Conservation (phyloP, 1,140 invertebrate genomes). For the Agraylea sexmaculata region DNA sequence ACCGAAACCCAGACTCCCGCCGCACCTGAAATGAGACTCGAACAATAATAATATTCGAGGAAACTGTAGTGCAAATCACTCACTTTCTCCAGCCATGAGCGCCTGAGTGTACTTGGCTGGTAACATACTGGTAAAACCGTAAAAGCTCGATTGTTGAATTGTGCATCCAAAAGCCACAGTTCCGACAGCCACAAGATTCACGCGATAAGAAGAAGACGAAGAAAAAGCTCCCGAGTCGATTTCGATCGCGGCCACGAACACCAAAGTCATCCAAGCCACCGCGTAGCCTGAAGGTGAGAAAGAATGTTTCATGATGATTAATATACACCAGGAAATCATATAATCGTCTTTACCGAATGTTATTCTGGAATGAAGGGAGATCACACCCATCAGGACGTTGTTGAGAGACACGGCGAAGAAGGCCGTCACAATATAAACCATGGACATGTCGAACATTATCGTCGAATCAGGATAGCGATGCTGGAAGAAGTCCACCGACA, state of each 20-base stretch:
- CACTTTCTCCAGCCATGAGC: conserved; percentile 89
- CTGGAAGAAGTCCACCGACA: conserved; percentile 84
- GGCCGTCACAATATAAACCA: conserved; percentile 78
- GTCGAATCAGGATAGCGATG: conserved; percentile 67
- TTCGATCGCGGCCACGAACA: conserved; percentile 74
- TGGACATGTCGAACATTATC: conserved; percentile 84
- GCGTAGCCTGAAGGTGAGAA: conserved; percentile 56
- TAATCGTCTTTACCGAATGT: conserved; percentile 76
- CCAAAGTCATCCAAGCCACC: conserved; percentile 65
- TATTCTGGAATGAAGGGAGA: conserved; percentile 70
- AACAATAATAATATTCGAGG: no score
- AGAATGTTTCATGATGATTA: neutral
- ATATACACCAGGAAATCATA: conserved; percentile 4
- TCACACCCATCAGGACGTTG: conserved; percentile 73
- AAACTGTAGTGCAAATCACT: no score
- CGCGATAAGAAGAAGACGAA: conserved; percentile 53
- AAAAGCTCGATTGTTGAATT: conserved; percentile 89
- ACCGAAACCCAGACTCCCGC: conserved; percentile 76
- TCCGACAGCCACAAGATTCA: conserved; percentile 73
- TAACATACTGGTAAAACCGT: conserved; percentile 85
- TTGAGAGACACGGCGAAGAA: conserved; percentile 77
- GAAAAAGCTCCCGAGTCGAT: conserved; percentile 73
- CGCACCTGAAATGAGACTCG: conserved; percentile 45
- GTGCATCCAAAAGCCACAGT: conserved; percentile 80
- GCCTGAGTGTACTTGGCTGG: conserved; percentile 82